Conservation (phyloP, 2,113 vertebrate genomes). For the Rhea americana region DNA sequence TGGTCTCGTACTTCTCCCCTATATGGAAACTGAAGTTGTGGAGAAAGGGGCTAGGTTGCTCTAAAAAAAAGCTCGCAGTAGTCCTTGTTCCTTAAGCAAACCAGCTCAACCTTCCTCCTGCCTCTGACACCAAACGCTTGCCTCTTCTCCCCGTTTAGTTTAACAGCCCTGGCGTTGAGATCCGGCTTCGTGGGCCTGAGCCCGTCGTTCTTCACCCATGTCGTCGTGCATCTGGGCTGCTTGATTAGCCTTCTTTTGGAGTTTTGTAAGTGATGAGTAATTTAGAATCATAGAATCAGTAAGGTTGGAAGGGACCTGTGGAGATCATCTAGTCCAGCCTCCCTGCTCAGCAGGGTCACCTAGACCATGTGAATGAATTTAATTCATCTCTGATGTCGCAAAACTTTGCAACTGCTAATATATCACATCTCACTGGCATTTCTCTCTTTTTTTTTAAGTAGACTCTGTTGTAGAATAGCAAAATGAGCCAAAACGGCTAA, state of each 20-base stretch:
- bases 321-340: too few relatives aligned
- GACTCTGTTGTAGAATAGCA: background rate
- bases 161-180: background rate
- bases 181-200: background rate
- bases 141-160: background rate
- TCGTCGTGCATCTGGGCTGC: background rate
- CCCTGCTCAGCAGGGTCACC: too few relatives aligned
- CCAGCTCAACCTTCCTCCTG: background rate
- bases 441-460: background rate
- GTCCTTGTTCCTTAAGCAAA: background rate
- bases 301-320: too few relatives aligned
- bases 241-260: background rate
- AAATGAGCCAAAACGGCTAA: background rate
- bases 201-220: fast-evolving
- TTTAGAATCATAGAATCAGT: too few relatives aligned
- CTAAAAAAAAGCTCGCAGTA: background rate
- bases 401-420: background rate
- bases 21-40: background rate
- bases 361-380: too few relatives aligned
- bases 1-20: background rate
- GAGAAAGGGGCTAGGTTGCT: background rate
- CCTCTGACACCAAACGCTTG: background rate
- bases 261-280: background rate
- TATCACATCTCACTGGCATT: background rate
- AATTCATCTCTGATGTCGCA: background rate